Conservation (phyloP, 2,113 vertebrate genomes). For the Dendrocopos noguchii region DNA sequence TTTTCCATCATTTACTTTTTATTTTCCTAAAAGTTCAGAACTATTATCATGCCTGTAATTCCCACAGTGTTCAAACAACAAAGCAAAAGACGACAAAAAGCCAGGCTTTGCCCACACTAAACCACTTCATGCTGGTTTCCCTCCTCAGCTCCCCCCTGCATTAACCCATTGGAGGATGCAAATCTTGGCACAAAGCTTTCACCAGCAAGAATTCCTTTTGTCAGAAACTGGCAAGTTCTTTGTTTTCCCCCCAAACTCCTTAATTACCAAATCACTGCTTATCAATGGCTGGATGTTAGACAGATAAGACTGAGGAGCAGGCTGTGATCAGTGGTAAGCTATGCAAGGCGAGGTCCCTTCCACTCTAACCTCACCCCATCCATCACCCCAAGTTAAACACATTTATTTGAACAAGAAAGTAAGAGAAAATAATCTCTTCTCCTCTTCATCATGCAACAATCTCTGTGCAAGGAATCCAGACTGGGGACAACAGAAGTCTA, state of each 20-base stretch:
- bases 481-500: background rate
- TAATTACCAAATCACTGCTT: background rate
- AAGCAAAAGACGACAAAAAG: background rate
- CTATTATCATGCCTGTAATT: background rate
- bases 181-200: background rate
- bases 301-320: background rate
- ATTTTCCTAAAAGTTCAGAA: background rate
- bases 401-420: background rate
- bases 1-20: background rate
- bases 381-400: background rate
- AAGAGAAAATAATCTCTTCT: background rate
- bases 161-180: background rate
- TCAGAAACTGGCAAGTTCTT: background rate
- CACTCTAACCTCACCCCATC: background rate
- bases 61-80: background rate
- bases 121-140: background rate
- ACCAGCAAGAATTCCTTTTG: background rate
- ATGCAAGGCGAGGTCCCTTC: background rate
- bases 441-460: background rate
- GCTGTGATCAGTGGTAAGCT: background rate
- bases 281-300: background rate
- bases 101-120: background rate
- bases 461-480: background rate
- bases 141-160: background rate
- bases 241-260: background rate